A percentile compares a stretch with the other conserved stretches of the same genome.
phyloP scores from a whole-genome alignment of 2,797 vertebrate genomes.

The Sorex maritimensis region DNA sequence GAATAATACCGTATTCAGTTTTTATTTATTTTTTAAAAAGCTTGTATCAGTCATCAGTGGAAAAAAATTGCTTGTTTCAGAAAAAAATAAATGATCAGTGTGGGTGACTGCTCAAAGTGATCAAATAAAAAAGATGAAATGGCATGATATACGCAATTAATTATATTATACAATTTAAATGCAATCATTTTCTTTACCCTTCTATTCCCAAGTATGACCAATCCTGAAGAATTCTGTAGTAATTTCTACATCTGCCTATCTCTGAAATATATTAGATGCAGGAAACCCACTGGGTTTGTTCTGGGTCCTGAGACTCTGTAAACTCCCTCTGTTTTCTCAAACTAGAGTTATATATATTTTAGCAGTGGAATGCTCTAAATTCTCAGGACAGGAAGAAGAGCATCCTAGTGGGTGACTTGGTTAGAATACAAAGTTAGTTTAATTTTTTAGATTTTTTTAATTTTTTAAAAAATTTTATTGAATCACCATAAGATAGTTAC shows the following conservation, averaged over 20 bases:
- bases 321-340: neutral
- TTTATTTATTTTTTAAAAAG: constrained; percentile 9
- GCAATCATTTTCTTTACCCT: neutral
- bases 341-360: neutral
- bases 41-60: neutral
- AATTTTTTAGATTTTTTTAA: neutral
- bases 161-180: neutral
- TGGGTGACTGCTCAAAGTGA: too few species aligned
- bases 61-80: too few species aligned
- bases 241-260: neutral
- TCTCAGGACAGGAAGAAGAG: neutral
- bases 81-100: too few species aligned
- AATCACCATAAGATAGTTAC: too few species aligned
- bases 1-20: neutral
- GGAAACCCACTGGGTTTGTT: neutral
- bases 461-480: too few species aligned
- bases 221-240: neutral
- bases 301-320: neutral
- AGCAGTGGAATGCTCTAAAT: neutral
- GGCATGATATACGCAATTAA: too few species aligned
- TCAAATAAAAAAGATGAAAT: too few species aligned
- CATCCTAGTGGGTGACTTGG: neutral
- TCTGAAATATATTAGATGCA: neutral
- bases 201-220: neutral
- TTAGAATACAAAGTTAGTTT: neutral